Conservation (phyloP, 1,140 invertebrate species). For the Drosophila fuyamai region DNA sequence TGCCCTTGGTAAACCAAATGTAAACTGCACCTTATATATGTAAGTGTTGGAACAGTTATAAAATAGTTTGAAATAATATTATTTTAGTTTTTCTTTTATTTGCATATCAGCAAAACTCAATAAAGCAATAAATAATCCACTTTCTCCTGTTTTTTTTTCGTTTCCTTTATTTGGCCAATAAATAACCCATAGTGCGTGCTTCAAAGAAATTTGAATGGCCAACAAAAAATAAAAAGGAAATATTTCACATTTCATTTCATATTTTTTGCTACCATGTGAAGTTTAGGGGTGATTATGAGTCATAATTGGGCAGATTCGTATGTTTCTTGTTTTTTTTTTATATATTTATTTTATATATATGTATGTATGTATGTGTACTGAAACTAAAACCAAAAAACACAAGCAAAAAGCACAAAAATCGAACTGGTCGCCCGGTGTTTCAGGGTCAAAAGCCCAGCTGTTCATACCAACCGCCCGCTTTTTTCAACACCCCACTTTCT, state of each 20-base stretch:
- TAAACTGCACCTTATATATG: too few relatives aligned
- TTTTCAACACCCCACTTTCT: constrained; percentile 2
- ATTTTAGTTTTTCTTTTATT: neutral
- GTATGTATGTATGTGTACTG: neutral
- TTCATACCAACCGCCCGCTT: neutral
- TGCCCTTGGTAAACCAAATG: too few relatives aligned
- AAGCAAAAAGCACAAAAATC: constrained; percentile 3
- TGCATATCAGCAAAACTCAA: constrained; percentile 7
- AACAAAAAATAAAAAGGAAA: constrained; percentile 13
- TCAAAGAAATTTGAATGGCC: constrained; percentile 19
- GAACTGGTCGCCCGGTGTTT: constrained; percentile 17
- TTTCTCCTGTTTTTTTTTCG: constrained; percentile 4
- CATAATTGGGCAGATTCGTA: constrained; percentile 22
- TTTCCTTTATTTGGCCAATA: constrained; percentile 10
- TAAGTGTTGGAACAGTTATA: too few relatives aligned
- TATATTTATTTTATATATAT: neutral
- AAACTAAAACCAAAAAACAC: constrained; percentile 1
- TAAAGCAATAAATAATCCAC: constrained; percentile 25
- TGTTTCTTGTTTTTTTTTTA: neutral
- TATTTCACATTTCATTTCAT: constrained; percentile 6
- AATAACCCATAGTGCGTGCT: constrained; percentile 26
- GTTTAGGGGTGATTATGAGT: constrained; percentile 26
- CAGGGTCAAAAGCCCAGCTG: constrained; percentile 27
- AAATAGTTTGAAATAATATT: neutral
- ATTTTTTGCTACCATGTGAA: constrained; percentile 11